A percentile compares a stretch with the other conserved stretches of the same genome.
These are phyloP conservation scores for Lasioglossum marginatum DNA, from an alignment of 2,888 invertebrate species.

Conservation along the genomic window DNA sequence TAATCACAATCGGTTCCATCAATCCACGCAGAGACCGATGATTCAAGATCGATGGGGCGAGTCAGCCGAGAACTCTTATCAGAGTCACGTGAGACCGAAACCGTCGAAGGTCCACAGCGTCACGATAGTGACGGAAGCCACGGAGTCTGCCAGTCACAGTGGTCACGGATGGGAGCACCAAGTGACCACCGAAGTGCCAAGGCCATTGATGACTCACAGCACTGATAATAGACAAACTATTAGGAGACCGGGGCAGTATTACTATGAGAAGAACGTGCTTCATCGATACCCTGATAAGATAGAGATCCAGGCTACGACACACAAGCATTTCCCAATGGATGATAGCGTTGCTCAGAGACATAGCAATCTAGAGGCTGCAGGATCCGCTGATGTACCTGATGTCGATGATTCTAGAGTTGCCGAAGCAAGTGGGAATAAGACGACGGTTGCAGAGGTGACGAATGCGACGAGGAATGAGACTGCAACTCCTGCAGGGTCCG, in stretches of 20 bases:
- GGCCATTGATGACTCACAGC: conserved; percentile 41
- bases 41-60: not conserved
- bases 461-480: conserved; percentile 41
- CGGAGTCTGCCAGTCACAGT: conserved; percentile 39
- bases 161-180: conserved; percentile 34
- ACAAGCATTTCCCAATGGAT: not conserved
- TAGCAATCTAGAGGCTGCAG: not conserved
- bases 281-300: conserved; percentile 69
- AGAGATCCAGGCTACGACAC: conserved; percentile 2
- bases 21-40: not conserved
- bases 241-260: conserved; percentile 69
- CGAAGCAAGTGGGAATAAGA: conserved; percentile 10
- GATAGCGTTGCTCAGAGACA: conserved; percentile 23
- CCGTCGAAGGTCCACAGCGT: conserved; percentile 63
- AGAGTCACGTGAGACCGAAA: conserved; percentile 25
- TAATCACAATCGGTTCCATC: not conserved
- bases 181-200: conserved; percentile 57
- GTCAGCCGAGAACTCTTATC: not conserved
- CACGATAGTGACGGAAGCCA: conserved; percentile 56
- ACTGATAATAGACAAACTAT: not conserved
- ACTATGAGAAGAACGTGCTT: conserved; percentile 75
- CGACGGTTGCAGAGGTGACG: not conserved
- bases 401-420: conserved; percentile 22
- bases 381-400: not conserved
- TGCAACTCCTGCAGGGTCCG: not conserved